phyloP scores from a whole-genome alignment of 1,140 invertebrate genomes.

The Drosophila biarmipes region DNA sequence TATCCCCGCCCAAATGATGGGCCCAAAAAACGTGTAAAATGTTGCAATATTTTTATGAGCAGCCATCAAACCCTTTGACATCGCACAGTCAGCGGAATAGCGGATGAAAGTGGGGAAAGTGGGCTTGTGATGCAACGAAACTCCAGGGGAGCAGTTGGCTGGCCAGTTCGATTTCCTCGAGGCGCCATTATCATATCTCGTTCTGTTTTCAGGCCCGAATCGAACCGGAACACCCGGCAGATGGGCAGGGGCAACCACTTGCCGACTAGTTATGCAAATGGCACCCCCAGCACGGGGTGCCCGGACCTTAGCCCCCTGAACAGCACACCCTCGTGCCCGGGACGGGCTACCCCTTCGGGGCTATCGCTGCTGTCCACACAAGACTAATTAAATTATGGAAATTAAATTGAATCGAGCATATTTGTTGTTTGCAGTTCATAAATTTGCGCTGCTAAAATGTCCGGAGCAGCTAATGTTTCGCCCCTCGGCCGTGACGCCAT shows the following conservation, averaged over 20 bases:
- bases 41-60: background rate
- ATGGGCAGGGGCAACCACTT: conserved; percentile 13
- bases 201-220: conserved; percentile 17
- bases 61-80: background rate
- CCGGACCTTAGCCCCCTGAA: background rate
- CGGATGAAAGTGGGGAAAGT: background rate
- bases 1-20: background rate
- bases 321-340: background rate
- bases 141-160: background rate
- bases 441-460: conserved; percentile 65
- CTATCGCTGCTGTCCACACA: conserved; percentile 23
- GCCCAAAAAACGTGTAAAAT: conserved; percentile 3
- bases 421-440: conserved; percentile 73
- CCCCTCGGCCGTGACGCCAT: conserved; percentile 26
- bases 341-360: background rate
- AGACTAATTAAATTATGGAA: conserved; percentile 75
- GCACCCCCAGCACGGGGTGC: background rate
- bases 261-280: conserved; percentile 38
- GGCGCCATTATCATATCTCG: conserved; percentile 32
- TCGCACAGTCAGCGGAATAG: background rate
- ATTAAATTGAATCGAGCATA: conserved; percentile 73
- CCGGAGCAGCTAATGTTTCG: conserved; percentile 43
- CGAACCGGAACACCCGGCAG: conserved; percentile 13
- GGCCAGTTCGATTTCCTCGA: background rate
- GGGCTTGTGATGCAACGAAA: conserved; percentile 5